Evolutionary conservation across 2,113 vertebrate genomes (phyloP).

Genomic region (Ceratotherium simum): DNA sequence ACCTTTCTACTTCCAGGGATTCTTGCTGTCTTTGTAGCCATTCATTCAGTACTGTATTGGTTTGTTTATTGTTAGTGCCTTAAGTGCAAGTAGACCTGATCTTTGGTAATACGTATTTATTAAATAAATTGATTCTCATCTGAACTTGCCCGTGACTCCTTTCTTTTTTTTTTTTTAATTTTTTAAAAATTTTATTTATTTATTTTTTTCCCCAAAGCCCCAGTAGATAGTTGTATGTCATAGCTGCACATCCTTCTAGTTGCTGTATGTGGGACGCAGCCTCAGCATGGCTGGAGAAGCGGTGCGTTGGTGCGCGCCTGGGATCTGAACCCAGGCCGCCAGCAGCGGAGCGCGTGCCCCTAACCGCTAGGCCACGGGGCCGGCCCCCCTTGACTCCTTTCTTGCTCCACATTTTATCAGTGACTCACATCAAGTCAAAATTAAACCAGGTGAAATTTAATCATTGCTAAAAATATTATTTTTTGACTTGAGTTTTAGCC

Average conservation of each 20-base stretch:
- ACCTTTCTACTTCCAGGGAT: neutral
- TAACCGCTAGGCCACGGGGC: too few relatives aligned
- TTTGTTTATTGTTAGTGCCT: neutral
- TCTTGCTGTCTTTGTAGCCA: neutral
- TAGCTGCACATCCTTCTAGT: too few relatives aligned
- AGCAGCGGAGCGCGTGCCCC: too few relatives aligned
- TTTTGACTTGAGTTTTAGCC: constrained; percentile 2
- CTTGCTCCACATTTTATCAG: neutral
- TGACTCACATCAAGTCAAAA: neutral
- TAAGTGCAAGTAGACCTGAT: neutral
- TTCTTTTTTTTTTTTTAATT: neutral
- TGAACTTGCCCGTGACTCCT: neutral
- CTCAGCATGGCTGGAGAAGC: too few relatives aligned
- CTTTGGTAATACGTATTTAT: neutral
- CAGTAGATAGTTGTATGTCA: too few relatives aligned
- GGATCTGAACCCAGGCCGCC: too few relatives aligned
- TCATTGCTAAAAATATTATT: neutral
- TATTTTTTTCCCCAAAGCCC: too few relatives aligned
- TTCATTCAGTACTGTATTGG: neutral
- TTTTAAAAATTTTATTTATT: too few relatives aligned
- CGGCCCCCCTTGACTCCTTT: neutral
- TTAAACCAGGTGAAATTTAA: neutral
- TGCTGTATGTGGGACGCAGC: too few relatives aligned
- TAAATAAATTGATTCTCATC: constrained; percentile 10
- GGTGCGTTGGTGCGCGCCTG: too few relatives aligned